phyloP scores from a whole-genome alignment of 2,888 invertebrate genomes.

The Phymatocera aterrima region DNA sequence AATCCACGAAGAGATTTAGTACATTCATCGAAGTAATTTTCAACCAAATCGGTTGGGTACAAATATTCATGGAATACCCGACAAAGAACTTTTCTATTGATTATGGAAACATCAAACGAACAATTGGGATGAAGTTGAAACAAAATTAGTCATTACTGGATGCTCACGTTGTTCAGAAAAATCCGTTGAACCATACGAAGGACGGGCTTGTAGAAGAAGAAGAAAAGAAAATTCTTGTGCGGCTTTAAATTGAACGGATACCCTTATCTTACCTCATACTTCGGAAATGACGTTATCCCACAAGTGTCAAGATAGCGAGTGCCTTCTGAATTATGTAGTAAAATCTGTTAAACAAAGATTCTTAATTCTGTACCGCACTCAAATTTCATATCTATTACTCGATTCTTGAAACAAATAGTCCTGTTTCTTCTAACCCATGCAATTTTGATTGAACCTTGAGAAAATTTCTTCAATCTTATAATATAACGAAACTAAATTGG shows the following conservation, averaged over 20 bases:
- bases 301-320: neutral
- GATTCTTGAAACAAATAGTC: too few relatives aligned
- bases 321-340: neutral
- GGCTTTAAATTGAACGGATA: neutral
- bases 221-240: neutral
- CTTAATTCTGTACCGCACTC: neutral
- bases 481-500: neutral
- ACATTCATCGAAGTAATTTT: neutral
- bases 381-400: neutral
- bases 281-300: constrained; percentile 1
- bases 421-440: too few relatives aligned
- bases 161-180: too few relatives aligned
- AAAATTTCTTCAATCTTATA: neutral
- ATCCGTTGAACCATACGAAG: too few relatives aligned
- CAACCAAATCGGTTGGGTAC: too few relatives aligned
- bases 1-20: neutral
- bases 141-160: too few relatives aligned
- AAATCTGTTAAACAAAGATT: neutral
- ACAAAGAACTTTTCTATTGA: too few relatives aligned
- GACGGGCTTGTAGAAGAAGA: neutral
- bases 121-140: too few relatives aligned
- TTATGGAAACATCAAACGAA: too few relatives aligned
- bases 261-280: neutral
- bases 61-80: too few relatives aligned
- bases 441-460: too few relatives aligned